Evolutionary conservation across 2,113 vertebrate species (phyloP).

Genomic region (Trematocara macrostoma): DNA sequence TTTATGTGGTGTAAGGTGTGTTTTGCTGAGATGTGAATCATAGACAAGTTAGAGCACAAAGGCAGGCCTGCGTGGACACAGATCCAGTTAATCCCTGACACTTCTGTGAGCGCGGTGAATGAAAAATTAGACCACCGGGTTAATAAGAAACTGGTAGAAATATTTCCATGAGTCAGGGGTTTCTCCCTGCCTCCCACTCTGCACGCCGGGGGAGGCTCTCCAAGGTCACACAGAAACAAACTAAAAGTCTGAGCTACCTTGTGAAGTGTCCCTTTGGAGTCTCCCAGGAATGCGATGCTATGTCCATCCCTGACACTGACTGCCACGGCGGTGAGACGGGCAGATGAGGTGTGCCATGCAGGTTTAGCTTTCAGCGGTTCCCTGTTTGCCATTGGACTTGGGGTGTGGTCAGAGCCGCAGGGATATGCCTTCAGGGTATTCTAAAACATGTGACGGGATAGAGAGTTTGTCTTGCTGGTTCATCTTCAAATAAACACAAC

Average conservation of each 20-base stretch:
- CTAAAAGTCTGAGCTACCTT: conserved; percentile 74
- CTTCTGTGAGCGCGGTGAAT: background rate
- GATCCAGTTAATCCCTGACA: background rate
- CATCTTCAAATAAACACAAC: background rate
- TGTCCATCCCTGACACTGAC: conserved; percentile 84
- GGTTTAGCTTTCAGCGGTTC: conserved; percentile 76
- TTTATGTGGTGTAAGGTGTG: background rate
- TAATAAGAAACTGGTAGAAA: background rate
- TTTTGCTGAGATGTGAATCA: background rate
- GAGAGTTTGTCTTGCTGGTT: background rate
- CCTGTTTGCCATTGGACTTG: conserved; percentile 93
- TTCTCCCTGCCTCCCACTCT: background rate
- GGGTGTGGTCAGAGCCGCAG: conserved; percentile 96
- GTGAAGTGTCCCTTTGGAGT: conserved; percentile 85
- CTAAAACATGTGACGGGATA: conserved; percentile 54
- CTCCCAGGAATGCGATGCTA: conserved; percentile 89
- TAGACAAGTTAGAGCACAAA: background rate
- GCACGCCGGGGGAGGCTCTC: background rate
- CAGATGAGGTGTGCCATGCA: conserved; percentile 71
- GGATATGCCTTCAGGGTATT: conserved; percentile 92
- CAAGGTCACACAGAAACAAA: background rate
- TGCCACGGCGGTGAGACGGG: conserved; percentile 86
- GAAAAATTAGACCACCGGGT: background rate
- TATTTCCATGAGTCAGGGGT: background rate
- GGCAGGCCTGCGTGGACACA: background rate